Evolutionary conservation across 1,140 invertebrate species (phyloP).

Genomic region (Pseudomyrmex flavicornis): DNA sequence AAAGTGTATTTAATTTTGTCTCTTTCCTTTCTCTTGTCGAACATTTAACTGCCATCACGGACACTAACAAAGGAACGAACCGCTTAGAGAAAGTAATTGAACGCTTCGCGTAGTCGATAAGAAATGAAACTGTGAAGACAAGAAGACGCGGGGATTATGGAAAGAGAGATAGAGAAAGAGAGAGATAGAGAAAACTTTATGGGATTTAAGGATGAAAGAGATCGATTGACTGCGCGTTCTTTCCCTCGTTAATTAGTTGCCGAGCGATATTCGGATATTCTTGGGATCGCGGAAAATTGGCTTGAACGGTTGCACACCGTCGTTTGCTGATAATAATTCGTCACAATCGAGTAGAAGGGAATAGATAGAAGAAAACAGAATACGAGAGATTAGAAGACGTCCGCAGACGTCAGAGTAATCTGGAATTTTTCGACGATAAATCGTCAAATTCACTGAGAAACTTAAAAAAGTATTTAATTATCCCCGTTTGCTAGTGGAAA

Average conservation of each 20-base stretch:
- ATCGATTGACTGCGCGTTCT: slow-evolving; percentile 49
- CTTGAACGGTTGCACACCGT: neutral
- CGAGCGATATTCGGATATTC: slow-evolving; percentile 26
- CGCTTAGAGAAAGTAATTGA: slow-evolving; percentile 50
- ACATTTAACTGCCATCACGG: slow-evolving; percentile 1
- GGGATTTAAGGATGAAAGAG: slow-evolving; percentile 12
- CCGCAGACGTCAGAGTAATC: neutral
- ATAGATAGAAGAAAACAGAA: neutral
- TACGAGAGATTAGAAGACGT: neutral
- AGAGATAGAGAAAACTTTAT: slow-evolving; percentile 26
- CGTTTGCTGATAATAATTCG: slow-evolving; percentile 30
- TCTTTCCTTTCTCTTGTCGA: neutral
- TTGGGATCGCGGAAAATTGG: slow-evolving; percentile 35
- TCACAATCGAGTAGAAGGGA: neutral
- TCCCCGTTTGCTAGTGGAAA: too few species aligned
- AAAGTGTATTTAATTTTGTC: neutral
- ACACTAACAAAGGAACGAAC: neutral
- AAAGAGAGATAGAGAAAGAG: slow-evolving; percentile 1
- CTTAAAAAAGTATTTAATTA: neutral
- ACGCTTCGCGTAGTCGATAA: slow-evolving; percentile 47
- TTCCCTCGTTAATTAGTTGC: slow-evolving; percentile 44
- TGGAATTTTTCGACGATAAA: neutral
- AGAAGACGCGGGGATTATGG: slow-evolving; percentile 44
- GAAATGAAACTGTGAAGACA: slow-evolving; percentile 34
- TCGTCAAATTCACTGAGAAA: neutral